Evolutionary conservation across 2,888 invertebrate species (phyloP).

Genomic region (Diabrotica balteata): DNA sequence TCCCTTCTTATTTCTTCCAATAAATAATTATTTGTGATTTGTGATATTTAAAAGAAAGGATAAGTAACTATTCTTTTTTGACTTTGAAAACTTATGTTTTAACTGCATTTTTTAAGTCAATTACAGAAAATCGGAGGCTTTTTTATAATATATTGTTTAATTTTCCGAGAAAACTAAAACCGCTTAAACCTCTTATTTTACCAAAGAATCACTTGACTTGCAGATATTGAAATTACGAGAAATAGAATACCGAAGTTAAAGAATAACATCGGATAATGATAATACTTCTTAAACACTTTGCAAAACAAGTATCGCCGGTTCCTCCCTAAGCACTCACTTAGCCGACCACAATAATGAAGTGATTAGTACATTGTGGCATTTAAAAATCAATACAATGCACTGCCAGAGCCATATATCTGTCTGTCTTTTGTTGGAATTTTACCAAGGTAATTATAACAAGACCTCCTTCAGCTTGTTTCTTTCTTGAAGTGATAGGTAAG

Average conservation of each 20-base stretch:
- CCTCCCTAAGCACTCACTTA: constrained; percentile 11
- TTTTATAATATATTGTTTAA: neutral
- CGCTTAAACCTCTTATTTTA: neutral
- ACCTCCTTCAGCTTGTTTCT: constrained; percentile 38
- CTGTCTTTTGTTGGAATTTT: constrained; percentile 36
- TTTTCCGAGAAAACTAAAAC: constrained; percentile 4
- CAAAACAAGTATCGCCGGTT: constrained; percentile 22
- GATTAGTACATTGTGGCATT: constrained; percentile 34
- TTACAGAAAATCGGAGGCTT: too few species aligned
- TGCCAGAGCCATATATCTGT: constrained; percentile 14
- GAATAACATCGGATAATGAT: constrained; percentile 26
- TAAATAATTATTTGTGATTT: too few species aligned
- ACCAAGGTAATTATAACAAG: constrained; percentile 42
- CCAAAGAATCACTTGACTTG: neutral
- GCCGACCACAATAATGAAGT: constrained; percentile 22
- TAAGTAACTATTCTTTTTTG: too few species aligned
- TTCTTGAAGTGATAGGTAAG: constrained; percentile 41
- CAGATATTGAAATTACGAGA: too few species aligned
- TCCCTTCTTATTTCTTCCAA: too few species aligned
- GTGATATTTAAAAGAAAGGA: too few species aligned
- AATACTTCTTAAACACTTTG: constrained; percentile 32
- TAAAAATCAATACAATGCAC: constrained; percentile 26
- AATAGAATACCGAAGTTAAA: too few species aligned
- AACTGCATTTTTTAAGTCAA: too few species aligned
- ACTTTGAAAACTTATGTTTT: too few species aligned